Base-by-base conservation (phyloP, 2,888 invertebrate genomes). In the Campopleginae sp. region DNA sequence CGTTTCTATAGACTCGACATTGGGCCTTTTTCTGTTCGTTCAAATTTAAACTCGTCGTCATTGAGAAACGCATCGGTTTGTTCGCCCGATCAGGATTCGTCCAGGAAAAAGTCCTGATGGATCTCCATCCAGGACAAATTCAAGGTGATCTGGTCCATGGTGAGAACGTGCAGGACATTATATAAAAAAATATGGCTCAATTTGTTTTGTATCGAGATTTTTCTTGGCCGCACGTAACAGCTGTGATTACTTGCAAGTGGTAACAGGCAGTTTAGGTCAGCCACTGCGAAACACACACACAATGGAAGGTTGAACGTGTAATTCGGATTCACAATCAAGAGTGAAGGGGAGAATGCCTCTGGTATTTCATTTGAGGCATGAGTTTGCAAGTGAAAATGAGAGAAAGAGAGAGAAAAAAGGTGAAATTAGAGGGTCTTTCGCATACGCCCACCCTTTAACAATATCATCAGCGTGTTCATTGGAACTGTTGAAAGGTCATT, bases 381-480 rank as follows among this genome's bases (percentile, higher is more conserved):
- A 31, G 33, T 33, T 27, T 17, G 38, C 12, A 46, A 61, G 65
- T 76, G 38, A 33, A 27, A 65, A 27, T 17, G 17, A 46, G 27
- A 65, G 58, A 68, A 27, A 48, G 27, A 74, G 58, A 51, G 71
- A n/a, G 12, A 42, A 83, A 74, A 77, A 80, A 68, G 65, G 58
- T 19, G 2, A 72, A 71, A 82, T 79, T 71, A 71, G 48, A 82
- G 79, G 66, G 38, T 23, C 44, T 6, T 51, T 31, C 74, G 74
- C 10, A 48, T 54, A 80, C 70, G 70, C 61, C 58, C 77, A 70
- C 68, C 78, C 75, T 81, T 87, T 80, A 80, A 84, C 83, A 81
- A 83, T 77, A 87, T 78, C 71, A 85, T 87, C 84, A 82, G 74
- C 78, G 72, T 74, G 46, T 75, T 79, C 80, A 76, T 10, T 31